Evolutionary conservation across 1,140 invertebrate genomes (phyloP), one percentile per base, ranked within the genome.

Genomic region (Zaprionus ghesquierei): DNA sequence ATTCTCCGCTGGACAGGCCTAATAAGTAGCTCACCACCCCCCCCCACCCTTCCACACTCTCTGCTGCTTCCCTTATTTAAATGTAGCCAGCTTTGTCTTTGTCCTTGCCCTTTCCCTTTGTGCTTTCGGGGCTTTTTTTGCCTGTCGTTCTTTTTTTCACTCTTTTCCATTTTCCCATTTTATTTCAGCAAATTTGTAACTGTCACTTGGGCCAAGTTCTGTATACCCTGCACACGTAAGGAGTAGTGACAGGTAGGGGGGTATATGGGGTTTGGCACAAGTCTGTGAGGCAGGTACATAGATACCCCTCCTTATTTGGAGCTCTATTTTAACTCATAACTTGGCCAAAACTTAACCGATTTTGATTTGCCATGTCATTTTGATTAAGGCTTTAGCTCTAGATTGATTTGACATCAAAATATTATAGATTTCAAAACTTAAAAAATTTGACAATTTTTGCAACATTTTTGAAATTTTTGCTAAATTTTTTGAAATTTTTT

Each of bases 151-250:
- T 29, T 54, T 66, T 61, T 54, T 74, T 44, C 61, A 38, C 25
- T 4, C 35, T n/a, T 25, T 72, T 44, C 60, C 55, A 38, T 41
- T 69, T 54, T 65, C 58, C 54, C 55, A 51, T 72, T 79, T 89
- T 76, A 89, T 89, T 89, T 89, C 74, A 69, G 38, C 80, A 85
- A 89, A 89, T 89, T 89, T 89, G 84, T 89, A 89, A 89, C 80
- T 89, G 84, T 79, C 84, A 89, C 85, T 87, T 89, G 70, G 70
- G 64, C 61, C 56, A 80, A 60, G 58, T 61, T 78, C 69, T 81
- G n/a, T 74, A 18, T 41, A 15, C 35, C 35, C 35, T 15, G 35
- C n/a, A 15, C 1, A 41, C 35, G 35, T 41, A 3, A 41, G 15
- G 6, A 29, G 27, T n/a, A n/a, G 10, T 5, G 31, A 4, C 12